Conservation (phyloP, 2,888 invertebrate species). For the Mythimna impura region DNA sequence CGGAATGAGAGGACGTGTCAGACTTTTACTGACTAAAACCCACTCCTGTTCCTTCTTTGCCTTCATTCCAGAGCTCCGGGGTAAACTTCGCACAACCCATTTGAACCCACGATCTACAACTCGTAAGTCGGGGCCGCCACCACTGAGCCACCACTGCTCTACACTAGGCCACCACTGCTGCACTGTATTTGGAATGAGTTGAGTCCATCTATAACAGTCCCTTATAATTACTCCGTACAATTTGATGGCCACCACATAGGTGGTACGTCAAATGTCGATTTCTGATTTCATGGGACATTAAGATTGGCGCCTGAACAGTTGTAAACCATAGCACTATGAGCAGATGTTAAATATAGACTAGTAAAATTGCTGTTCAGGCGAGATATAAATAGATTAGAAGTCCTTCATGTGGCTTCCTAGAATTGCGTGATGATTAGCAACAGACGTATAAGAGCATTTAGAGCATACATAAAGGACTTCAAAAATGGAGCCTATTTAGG, state of each 20-base stretch:
- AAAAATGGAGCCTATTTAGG: too few species aligned
- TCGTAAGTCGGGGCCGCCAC: too few species aligned
- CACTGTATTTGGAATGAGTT: too few species aligned
- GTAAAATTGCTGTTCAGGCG: constrained; percentile 16
- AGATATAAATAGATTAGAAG: constrained; percentile 17
- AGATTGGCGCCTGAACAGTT: constrained; percentile 38
- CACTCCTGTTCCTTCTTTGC: too few species aligned
- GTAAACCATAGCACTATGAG: constrained; percentile 22
- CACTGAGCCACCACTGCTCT: too few species aligned
- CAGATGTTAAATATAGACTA: constrained; percentile 19
- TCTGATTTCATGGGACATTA: constrained; percentile 51
- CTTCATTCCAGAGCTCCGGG: too few species aligned
- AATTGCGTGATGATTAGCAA: not conserved
- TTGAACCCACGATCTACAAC: too few species aligned
- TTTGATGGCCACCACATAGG: constrained; percentile 17
- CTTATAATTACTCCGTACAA: constrained; percentile 3
- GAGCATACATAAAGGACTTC: too few species aligned
- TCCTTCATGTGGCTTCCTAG: not conserved
- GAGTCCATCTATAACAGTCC: not conserved
- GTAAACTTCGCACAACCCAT: too few species aligned
- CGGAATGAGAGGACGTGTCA: too few species aligned
- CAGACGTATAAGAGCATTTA: not conserved
- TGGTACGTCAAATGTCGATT: constrained; percentile 21
- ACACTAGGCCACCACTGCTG: too few species aligned
- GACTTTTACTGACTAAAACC: too few species aligned